phyloP scores from a whole-genome alignment of 2,888 invertebrate species.

The Pachymerium ferrugineum region DNA sequence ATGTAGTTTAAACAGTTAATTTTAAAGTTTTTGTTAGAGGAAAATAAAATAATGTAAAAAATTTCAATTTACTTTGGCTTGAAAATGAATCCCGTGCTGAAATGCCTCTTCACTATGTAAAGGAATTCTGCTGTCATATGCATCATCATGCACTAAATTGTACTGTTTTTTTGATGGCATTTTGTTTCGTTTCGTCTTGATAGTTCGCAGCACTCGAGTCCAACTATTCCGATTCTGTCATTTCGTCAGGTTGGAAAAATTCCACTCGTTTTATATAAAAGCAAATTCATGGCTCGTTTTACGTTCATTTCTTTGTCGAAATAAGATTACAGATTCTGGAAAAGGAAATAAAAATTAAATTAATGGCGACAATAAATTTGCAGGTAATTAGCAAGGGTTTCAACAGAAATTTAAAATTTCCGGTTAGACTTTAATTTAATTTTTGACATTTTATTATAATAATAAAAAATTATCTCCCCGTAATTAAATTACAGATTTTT shows the following conservation, averaged over 20 bases:
- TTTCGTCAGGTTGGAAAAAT: constrained; percentile 7
- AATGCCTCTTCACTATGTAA: constrained; percentile 95
- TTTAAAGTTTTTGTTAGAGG: too few species aligned
- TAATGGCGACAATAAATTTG: too few species aligned
- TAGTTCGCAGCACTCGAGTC: not conserved
- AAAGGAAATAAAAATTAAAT: not conserved
- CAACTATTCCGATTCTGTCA: not conserved
- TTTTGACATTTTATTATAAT: too few species aligned
- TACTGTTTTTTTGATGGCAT: constrained; percentile 63
- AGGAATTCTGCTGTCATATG: constrained; percentile 92
- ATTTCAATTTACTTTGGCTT: constrained; percentile 79
- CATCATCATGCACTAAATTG: constrained; percentile 92
- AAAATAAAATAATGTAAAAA: not conserved
- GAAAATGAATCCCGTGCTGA: constrained; percentile 92
- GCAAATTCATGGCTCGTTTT: not conserved
- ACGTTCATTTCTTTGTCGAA: not conserved
- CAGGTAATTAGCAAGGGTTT: too few species aligned
- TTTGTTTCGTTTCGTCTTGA: not conserved
- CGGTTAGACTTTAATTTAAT: too few species aligned
- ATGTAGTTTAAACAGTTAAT: too few species aligned
- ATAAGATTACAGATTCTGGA: not conserved
- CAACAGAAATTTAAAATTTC: too few species aligned
- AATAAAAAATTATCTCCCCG: too few species aligned
- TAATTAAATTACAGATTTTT: too few species aligned
- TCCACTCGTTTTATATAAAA: not conserved